Conservation (phyloP, 2,888 invertebrate species). For the Phyllotreta cruciferae region DNA sequence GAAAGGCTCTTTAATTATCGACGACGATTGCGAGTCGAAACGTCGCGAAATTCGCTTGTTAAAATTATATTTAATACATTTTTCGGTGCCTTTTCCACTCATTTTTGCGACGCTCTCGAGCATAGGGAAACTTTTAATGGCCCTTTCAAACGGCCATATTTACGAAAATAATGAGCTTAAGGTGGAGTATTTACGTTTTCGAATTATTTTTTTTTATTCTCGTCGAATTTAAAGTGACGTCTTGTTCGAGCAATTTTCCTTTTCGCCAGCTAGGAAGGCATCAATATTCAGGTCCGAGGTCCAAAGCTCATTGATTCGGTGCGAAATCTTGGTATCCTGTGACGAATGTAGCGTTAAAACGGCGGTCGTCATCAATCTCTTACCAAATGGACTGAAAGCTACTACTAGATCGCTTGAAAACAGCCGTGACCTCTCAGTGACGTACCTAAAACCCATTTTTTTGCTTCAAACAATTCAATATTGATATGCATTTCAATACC, state of each 20-base stretch:
- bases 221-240: too few species aligned
- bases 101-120: conserved; percentile 38
- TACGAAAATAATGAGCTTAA: conserved; percentile 49
- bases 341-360: conserved; percentile 35
- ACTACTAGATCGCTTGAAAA: conserved; percentile 8
- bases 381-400: conserved; percentile 28
- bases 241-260: too few species aligned
- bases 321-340: conserved; percentile 24
- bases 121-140: conserved; percentile 52
- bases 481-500: background rate
- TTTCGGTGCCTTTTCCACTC: conserved; percentile 34
- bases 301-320: conserved; percentile 3
- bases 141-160: conserved; percentile 47
- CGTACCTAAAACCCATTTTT: background rate
- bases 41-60: conserved; percentile 51
- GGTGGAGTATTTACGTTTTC: conserved; percentile 40
- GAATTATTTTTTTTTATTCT: background rate
- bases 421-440: conserved; percentile 1
- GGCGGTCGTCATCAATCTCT: conserved; percentile 26
- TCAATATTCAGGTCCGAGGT: conserved; percentile 12
- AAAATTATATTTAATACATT: conserved; percentile 48
- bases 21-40: conserved; percentile 40
- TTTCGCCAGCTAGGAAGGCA: background rate
- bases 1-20: conserved; percentile 44
- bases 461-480: background rate